phyloP scores from a whole-genome alignment of 2,113 vertebrate genomes.

The Rutilus rutilus region DNA sequence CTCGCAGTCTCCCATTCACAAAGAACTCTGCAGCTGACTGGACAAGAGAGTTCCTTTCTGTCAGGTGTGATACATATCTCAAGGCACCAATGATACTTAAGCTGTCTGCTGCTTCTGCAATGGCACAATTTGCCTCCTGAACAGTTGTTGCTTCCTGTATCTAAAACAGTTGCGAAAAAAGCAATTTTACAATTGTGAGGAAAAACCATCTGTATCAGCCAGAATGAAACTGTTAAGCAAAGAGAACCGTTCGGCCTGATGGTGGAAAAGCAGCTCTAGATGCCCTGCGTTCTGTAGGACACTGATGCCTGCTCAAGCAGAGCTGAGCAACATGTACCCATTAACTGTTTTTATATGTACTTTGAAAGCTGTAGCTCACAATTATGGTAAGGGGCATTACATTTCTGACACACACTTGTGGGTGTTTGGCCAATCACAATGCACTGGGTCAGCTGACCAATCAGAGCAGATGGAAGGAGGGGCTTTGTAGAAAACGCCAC shows the following conservation, averaged over 20 bases:
- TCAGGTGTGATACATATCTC: background rate
- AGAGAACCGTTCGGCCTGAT: background rate
- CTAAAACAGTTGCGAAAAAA: background rate
- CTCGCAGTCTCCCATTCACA: conserved; percentile 37
- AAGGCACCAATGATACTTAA: conserved; percentile 22
- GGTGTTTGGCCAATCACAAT: background rate
- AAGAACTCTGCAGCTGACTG: conserved; percentile 42
- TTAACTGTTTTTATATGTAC: too few relatives aligned
- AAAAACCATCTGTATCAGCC: too few relatives aligned
- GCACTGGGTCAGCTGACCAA: background rate
- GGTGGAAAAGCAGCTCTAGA: background rate
- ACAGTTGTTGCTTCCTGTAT: conserved; percentile 34
- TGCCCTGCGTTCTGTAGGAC: background rate
- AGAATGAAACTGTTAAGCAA: background rate
- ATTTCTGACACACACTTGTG: background rate
- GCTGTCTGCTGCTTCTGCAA: conserved; percentile 44
- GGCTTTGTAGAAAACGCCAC: background rate
- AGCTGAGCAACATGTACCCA: background rate
- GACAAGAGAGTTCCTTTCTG: conserved; percentile 34
- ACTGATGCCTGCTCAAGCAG: background rate
- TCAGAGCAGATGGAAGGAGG: background rate
- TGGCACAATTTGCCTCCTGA: conserved; percentile 29
- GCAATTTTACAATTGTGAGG: too few relatives aligned
- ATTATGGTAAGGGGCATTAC: background rate
- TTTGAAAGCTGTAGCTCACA: too few relatives aligned